phyloP scores from a whole-genome alignment of 1,140 invertebrate species.

The Batillaria attramentaria region DNA sequence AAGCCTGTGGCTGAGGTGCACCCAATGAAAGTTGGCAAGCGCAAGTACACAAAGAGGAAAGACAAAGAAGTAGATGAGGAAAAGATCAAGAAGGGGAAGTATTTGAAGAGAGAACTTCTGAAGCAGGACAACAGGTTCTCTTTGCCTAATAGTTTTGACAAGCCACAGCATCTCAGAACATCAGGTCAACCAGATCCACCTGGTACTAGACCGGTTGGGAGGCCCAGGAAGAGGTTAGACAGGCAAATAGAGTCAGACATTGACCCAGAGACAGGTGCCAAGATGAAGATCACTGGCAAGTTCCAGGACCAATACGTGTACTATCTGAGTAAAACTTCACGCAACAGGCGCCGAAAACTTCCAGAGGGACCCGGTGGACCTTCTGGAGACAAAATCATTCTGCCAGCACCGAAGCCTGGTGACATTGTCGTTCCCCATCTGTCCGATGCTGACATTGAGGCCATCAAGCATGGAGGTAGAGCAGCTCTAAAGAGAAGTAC shows the following conservation, averaged over 20 bases:
- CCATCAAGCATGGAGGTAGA: conserved; percentile 46
- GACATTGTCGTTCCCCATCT: conserved; percentile 67
- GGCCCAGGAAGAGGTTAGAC: conserved; percentile 41
- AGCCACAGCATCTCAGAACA: not conserved
- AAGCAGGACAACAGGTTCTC: conserved; percentile 29
- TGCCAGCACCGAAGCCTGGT: conserved; percentile 58
- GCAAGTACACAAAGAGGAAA: conserved; percentile 38
- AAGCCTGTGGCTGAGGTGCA: not conserved
- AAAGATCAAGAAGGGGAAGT: conserved; percentile 40
- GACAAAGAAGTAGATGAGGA: conserved; percentile 32
- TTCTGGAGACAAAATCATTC: conserved; percentile 46
- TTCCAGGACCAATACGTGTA: conserved; percentile 68
- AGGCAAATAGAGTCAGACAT: conserved; percentile 49
- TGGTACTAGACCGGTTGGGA: conserved; percentile 30
- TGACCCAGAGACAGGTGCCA: conserved; percentile 56
- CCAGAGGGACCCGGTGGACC: conserved; percentile 40
- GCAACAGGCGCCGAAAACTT: conserved; percentile 48
- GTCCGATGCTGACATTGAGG: conserved; percentile 65
- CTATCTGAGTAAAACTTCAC: conserved; percentile 62
- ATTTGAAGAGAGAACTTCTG: conserved; percentile 39
- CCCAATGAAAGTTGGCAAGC: conserved; percentile 24
- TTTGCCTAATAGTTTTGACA: not conserved
- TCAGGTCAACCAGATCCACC: conserved; percentile 25
- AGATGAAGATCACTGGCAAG: conserved; percentile 67
- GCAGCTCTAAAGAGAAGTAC: conserved; percentile 26